Conservation (phyloP, 2,113 vertebrate species). For the Rhynchomys soricoides region DNA sequence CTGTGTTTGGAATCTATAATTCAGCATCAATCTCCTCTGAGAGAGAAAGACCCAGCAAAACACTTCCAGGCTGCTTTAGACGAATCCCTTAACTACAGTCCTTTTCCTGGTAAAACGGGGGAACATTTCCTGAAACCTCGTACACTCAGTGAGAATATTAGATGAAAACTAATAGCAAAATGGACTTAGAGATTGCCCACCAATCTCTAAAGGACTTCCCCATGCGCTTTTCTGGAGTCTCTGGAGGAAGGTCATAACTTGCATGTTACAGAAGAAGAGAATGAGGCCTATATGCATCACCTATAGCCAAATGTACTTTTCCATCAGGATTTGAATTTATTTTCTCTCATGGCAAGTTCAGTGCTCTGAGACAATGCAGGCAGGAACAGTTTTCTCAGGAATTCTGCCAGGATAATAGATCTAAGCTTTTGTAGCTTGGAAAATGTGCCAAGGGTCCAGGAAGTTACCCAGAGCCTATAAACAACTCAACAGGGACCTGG, state of each 20-base stretch:
- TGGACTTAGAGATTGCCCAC: not conserved
- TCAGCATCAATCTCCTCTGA: not conserved
- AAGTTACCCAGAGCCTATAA: not conserved
- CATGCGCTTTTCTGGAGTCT: not conserved
- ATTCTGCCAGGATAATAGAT: not conserved
- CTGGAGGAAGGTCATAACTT: not conserved
- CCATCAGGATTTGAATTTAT: not conserved
- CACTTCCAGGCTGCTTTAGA: slow-evolving; percentile 25
- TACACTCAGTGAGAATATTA: not conserved
- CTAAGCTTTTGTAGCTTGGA: slow-evolving; percentile 5
- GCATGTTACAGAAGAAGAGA: not conserved
- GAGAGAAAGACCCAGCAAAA: slow-evolving; percentile 43
- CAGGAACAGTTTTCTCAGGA: not conserved
- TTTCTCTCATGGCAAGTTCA: not conserved
- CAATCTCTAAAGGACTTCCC: not conserved
- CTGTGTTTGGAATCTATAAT: slow-evolving; percentile 48
- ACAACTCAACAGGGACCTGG: not conserved
- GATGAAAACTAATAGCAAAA: slow-evolving; percentile 6
- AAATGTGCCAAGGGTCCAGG: not conserved
- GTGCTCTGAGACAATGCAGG: not conserved
- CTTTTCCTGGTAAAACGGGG: slow-evolving; percentile 55
- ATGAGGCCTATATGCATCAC: not conserved
- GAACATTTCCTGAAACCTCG: not conserved
- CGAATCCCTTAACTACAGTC: not conserved
- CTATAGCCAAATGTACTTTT: no score